Evolutionary conservation across 1,140 invertebrate genomes (phyloP), one percentile per base, ranked within the genome.

Genomic region (Dinothrombium tinctorium): DNA sequence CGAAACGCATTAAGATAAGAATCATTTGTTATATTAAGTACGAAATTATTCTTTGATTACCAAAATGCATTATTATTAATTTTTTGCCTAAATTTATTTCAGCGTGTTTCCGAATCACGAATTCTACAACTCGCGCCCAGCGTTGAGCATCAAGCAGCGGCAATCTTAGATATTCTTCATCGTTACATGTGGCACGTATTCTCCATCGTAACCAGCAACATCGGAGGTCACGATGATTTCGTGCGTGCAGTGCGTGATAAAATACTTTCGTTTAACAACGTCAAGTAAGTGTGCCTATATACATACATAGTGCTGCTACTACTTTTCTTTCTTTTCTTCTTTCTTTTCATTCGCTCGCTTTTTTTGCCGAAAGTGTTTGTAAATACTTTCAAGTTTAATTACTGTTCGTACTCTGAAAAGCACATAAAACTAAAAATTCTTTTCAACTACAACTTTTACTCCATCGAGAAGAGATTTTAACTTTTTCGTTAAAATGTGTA

Each of bases 171-270:
- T 55, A 83, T 94, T 49, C 61, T 92, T 50, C 74, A 80, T 57
- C 65, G 83, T 37, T 95, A 95, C 62, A 86, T 89, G 55, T 94
- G 87, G 87, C 81, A 87, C 55, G 76, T 84, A 51, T 90, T 92
- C 59, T 80, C 80, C 44, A 75, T 92, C 38, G 78, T 92, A 21
- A 65, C 62, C 3, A 58, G 59, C 33, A 73, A 80, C 53, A 84
- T 89, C 33, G 82, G 82, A 14, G 86, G 86, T 0, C 80, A 90
- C 58, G 78, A 83, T 50, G 82, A 92, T 56, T 92, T 95, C 54
- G 76, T 90, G 43, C 79, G 86, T 56, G 80, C 82, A 14, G 74
- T 92, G 17, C 60, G 83, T 28, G 81, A 87, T 54, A 63, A 78
- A 44, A 77, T 83, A 28, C 72, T 72, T 28, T 72, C 75, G 42